Percentiles rank a stretch among this genome's conserved stretches.
Conservation (phyloP, 53 echinoderm and acorn worm genomes). For the Holothuria scabra region DNA sequence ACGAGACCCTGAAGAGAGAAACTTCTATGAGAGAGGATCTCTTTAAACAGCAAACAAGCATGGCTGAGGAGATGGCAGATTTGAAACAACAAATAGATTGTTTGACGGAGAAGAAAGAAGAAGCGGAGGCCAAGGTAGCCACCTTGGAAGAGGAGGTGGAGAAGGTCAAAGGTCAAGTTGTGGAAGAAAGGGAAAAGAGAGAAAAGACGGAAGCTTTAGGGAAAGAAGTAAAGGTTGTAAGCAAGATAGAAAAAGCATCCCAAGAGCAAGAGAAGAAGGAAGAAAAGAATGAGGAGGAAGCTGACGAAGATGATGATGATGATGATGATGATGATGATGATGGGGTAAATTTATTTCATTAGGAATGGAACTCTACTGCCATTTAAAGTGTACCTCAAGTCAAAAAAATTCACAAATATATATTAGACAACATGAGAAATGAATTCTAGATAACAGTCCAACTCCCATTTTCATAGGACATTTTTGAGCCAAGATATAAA, state of each 20-base stretch:
- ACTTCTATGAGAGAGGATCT: slow-evolving; percentile 42
- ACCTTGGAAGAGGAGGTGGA: slow-evolving; percentile 25
- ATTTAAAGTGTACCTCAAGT: too few species aligned
- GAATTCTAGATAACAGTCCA: too few species aligned
- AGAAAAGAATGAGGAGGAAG: background rate
- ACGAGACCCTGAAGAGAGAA: slow-evolving; percentile 17
- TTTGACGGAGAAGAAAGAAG: slow-evolving; percentile 25
- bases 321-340: background rate
- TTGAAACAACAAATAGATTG: slow-evolving; percentile 9
- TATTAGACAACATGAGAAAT: too few species aligned
- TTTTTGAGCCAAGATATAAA: too few species aligned
- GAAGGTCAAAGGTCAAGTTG: background rate
- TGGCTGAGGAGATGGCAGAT: slow-evolving; percentile 43
- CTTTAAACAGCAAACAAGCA: slow-evolving; percentile 3
- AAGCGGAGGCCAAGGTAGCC: background rate
- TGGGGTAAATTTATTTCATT: background rate
- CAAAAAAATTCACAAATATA: too few species aligned
- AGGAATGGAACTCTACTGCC: background rate
- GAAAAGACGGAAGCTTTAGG: background rate
- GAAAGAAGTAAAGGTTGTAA: background rate
- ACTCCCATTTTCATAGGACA: too few species aligned
- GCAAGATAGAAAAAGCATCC: background rate
- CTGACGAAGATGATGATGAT: too few species aligned
- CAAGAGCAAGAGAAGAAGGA: background rate
- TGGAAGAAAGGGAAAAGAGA: background rate